Base-by-base conservation (phyloP, 1,140 invertebrate species). In the Sarcophaga peregrina region DNA sequence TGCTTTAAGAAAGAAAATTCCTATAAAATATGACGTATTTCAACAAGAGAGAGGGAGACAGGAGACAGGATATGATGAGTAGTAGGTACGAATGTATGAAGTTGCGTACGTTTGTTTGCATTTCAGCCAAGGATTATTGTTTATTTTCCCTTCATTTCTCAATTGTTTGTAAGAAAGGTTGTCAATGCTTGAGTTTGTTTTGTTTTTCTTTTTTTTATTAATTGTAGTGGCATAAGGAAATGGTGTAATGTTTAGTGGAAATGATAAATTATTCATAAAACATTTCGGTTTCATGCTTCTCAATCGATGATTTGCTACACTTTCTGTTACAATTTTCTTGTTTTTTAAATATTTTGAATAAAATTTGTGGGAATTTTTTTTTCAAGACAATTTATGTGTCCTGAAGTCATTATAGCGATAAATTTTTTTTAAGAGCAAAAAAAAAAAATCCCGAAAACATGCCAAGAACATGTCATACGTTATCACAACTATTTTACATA, bases 111-210 rank as follows among this genome's bases (percentile, higher is more conserved):
- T 68, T 68, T 68, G 62, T 68, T 20, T 20, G 62, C 62, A 68
- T 68, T 68, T 68, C 62, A 68, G 17, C 62, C 17, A 68, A 68
- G 62, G 62, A 68, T 68, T 68, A 58, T 37, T 68, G 62, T 68
- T 68, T 68, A 20, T 20, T 68, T 68, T 25, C 4, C 17, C 25
- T 37, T 37, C 1, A 37, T 37, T 37, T 25, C 17, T 68, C 62
- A 68, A 68, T 68, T 68, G 62, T 68, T 68, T 68, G 25, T 37
- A 37, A 37, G n/a, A n/a, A n/a, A n/a, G 25, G 25, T 37, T 37
- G 25, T 37, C 25, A 37, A 37, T 37, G 25, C 25, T 37, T 37
- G 1, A 37, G 25, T 37, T 37, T 37, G 25, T 37, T 37, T 37
- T 37, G 25, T 37, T 37, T 37, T 37, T 37, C 4, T 37, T 37